These are phyloP conservation scores for Guaruba guarouba DNA, from an alignment of 2,113 vertebrate genomes.

Conservation along the genomic window DNA sequence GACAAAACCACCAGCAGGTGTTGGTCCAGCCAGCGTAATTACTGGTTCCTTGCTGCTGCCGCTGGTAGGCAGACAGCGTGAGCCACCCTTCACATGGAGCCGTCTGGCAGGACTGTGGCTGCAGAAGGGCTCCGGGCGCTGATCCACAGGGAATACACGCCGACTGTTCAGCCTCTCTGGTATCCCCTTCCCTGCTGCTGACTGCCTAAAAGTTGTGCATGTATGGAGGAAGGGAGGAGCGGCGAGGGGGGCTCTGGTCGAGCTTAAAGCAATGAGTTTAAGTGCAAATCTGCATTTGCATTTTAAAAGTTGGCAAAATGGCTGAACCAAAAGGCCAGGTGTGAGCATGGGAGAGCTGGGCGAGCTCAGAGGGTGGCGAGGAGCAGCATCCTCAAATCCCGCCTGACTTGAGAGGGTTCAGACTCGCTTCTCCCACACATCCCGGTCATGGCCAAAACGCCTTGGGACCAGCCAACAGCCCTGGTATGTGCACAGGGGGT, in stretches of 20 bases:
- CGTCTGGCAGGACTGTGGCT: not conserved
- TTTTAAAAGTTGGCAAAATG: not conserved
- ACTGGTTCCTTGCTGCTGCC: conserved; percentile 22
- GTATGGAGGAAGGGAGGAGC: not conserved
- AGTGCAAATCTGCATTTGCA: not conserved
- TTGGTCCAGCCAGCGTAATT: conserved; percentile 44
- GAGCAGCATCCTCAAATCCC: not conserved
- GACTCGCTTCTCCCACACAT: not conserved
- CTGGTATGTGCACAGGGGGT: not conserved
- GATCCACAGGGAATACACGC: not conserved
- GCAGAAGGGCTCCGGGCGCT: not conserved
- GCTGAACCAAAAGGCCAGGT: not conserved
- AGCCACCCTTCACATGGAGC: conserved; percentile 22
- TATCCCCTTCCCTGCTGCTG: not conserved
- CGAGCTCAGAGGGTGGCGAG: rapidly evolving
- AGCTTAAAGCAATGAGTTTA: not conserved
- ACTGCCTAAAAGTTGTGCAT: not conserved
- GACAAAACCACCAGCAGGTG: conserved; percentile 58
- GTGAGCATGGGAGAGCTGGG: not conserved
- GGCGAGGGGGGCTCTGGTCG: not conserved
- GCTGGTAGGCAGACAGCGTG: not conserved
- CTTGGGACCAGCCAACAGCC: not conserved
- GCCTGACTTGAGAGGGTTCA: not conserved
- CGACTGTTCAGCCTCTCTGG: not conserved
- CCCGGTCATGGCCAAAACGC: not conserved